Evolutionary conservation across 2,888 invertebrate species (phyloP).

Genomic region (Timema cristinae): DNA sequence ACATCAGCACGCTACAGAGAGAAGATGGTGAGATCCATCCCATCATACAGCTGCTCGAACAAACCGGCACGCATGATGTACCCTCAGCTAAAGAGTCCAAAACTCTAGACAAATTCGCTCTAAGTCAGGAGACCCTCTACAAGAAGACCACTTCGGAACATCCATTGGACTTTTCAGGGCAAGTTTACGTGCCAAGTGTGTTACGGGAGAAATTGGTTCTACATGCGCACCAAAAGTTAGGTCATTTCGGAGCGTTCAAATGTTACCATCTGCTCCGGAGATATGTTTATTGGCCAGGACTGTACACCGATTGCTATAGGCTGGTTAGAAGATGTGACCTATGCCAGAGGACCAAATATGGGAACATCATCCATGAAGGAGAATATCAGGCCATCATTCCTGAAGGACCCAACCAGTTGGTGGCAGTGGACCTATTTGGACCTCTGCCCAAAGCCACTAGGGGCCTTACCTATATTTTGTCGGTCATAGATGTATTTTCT

Average conservation of each 20-base stretch:
- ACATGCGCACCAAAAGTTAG: background rate
- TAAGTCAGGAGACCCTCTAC: too few relatives aligned
- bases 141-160: too few relatives aligned
- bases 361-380: background rate
- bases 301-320: background rate
- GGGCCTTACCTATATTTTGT: background rate
- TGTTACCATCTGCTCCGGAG: background rate
- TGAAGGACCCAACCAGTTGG: background rate
- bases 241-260: background rate
- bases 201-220: background rate
- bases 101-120: too few relatives aligned
- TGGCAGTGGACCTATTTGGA: slow-evolving; percentile 12
- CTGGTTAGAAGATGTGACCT: background rate
- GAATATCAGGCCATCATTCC: background rate
- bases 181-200: background rate
- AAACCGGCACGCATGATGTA: too few relatives aligned
- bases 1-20: too few relatives aligned
- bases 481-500: slow-evolving; percentile 7
- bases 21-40: too few relatives aligned
- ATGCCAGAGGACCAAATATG: background rate
- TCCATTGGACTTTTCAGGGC: background rate
- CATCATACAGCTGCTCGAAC: too few relatives aligned
- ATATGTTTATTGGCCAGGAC: background rate
- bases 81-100: too few relatives aligned
- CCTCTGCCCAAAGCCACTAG: slow-evolving; percentile 5